These are phyloP conservation scores for Ageneiosus marmoratus DNA, from an alignment of 2,113 vertebrate species.

Conservation along the genomic window DNA sequence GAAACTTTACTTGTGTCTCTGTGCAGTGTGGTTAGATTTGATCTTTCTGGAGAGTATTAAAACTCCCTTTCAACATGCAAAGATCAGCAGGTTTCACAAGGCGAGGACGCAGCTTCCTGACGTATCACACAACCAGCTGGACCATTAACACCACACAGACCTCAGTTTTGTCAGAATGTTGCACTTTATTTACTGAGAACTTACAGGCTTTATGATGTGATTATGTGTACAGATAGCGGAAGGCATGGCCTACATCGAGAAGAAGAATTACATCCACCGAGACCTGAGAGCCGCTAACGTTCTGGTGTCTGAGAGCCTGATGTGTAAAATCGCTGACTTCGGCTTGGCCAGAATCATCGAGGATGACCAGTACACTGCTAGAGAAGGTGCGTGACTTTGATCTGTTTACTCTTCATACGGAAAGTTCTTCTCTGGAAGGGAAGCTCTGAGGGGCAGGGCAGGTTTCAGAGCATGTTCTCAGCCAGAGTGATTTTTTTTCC, in stretches of 20 bases:
- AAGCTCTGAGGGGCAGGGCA: too few species aligned
- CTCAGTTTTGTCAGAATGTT: background rate
- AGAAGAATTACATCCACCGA: constrained; percentile 93
- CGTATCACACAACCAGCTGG: too few species aligned
- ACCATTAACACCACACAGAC: background rate
- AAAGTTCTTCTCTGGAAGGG: background rate
- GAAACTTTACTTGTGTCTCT: too few species aligned
- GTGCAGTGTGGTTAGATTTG: background rate
- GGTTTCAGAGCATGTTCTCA: background rate
- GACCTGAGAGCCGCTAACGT: constrained; percentile 92
- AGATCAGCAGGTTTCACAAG: too few species aligned
- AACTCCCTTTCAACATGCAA: background rate
- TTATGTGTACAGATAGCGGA: constrained; percentile 85
- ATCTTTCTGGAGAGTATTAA: background rate
- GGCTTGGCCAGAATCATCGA: constrained; percentile 90
- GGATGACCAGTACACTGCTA: constrained; percentile 91
- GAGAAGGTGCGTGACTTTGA: constrained; percentile 77
- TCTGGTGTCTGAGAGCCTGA: constrained; percentile 87
- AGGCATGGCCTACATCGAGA: constrained; percentile 95
- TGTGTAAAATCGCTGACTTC: constrained; percentile 97
- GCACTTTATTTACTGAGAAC: too few species aligned
- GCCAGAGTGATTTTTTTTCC: background rate
- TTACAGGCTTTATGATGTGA: background rate
- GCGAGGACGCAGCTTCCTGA: background rate
- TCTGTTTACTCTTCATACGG: background rate